Evolutionary conservation across 2,113 vertebrate species (phyloP), one percentile per base, ranked within the genome.

Genomic region (Thermophis baileyi): DNA sequence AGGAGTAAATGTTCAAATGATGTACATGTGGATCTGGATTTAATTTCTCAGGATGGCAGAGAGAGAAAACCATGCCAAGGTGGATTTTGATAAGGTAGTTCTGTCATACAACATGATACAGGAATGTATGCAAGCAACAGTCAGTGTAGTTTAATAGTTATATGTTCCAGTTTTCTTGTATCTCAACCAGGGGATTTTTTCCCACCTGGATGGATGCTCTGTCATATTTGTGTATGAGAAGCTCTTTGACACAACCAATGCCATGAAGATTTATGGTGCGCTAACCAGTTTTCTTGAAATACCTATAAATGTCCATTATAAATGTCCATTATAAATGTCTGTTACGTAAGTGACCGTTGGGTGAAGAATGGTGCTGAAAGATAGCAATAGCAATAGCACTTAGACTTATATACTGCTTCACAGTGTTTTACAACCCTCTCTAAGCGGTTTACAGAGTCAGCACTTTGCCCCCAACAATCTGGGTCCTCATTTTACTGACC

Each of bases 11-110:
- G 93, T 51, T 95, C 94, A 3, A 88, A 49, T 0, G 53, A 94
- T 74, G 74, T 94, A 96, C 1, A 1, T 94, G 6, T 95, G 86
- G 91, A 93, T 97, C 74, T 93, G 96, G 92, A 97, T 97, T 55
- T 96, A 96, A 50, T 95, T 97, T 69, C 88, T 95, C 25, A 25
- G 94, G 50, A 92, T 88, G 63, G 69, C 3, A 0, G 94, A 94
- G n/a, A 2, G 20, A 88, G 93, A 96, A 93, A 97, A 86, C 55
- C 92, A 69, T 49, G 90, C 51, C 50, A 94, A 93, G 88, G 91
- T 96, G 1, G 88, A 93, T 0, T 97, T 97, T 74, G 89, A 96
- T 89, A 94, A 96, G 96, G 90, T 95, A 93, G 20, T 87, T 54
- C 5, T 46, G 95, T 91, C 92, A 88, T 18, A 44, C 74, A 44